Evolutionary conservation across 2,113 vertebrate species (phyloP).

Genomic region (Andinoacara biseriatus): DNA sequence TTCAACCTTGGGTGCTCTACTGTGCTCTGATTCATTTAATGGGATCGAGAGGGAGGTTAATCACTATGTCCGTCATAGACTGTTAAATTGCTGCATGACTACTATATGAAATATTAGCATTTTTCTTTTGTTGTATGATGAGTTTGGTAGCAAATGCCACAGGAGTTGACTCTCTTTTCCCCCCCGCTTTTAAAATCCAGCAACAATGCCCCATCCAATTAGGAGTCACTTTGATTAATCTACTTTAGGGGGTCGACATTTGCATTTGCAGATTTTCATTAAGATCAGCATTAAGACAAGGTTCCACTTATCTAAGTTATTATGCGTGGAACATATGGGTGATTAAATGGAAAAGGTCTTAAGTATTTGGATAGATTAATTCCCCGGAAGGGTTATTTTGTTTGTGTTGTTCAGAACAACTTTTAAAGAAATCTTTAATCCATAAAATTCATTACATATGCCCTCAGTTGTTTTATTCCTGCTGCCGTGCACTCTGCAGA

Average conservation of each 20-base stretch:
- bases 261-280: conserved; percentile 80
- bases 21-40: conserved; percentile 76
- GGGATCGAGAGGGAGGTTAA: conserved; percentile 73
- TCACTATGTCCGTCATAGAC: conserved; percentile 67
- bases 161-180: background rate
- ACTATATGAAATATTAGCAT: conserved; percentile 43
- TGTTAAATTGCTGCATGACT: conserved; percentile 55
- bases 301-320: conserved; percentile 64
- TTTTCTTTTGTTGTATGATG: conserved; percentile 37
- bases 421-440: conserved; percentile 26
- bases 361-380: conserved; percentile 18
- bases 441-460: conserved; percentile 27
- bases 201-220: conserved; percentile 31
- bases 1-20: conserved; percentile 70
- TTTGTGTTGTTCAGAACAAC: conserved; percentile 30
- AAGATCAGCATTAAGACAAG: conserved; percentile 75
- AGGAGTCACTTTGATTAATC: conserved; percentile 75
- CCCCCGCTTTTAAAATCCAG: conserved; percentile 8
- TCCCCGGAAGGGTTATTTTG: conserved; percentile 24
- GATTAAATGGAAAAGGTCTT: conserved; percentile 44
- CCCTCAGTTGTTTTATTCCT: background rate
- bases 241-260: conserved; percentile 68
- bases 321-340: conserved; percentile 59
- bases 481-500: conserved; percentile 8
- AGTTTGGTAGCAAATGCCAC: conserved; percentile 15